Percentiles rank a stretch among this genome's conserved stretches.
phyloP scores from a whole-genome alignment of 2,113 vertebrate species.

The Myotis yumanensis region DNA sequence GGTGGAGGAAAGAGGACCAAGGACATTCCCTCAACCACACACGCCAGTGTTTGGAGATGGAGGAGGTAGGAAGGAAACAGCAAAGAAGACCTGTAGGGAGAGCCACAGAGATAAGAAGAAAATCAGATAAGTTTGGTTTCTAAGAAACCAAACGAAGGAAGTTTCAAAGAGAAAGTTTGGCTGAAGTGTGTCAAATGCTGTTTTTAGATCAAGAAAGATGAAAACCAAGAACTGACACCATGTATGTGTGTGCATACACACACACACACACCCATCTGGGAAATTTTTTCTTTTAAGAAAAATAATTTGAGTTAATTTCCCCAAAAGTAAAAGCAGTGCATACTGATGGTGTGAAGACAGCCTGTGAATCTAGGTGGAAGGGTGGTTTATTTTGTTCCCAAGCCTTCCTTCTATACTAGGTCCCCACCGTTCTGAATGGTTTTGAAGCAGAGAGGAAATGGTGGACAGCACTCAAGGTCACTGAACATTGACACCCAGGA shows the following conservation, averaged over 20 bases:
- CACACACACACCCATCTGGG: neutral
- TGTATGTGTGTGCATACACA: neutral
- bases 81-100: neutral
- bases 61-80: neutral
- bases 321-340: neutral
- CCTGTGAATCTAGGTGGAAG: neutral
- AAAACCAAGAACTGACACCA: neutral
- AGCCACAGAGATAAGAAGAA: neutral
- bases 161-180: slow-evolving; percentile 10
- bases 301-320: slow-evolving; percentile 23
- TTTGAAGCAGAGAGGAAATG: neutral
- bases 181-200: slow-evolving; percentile 9
- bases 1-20: neutral
- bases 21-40: neutral
- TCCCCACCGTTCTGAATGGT: neutral
- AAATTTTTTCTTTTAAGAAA: slow-evolving; percentile 3
- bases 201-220: slow-evolving; percentile 38
- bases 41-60: too few relatives aligned
- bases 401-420: neutral
- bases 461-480: rapidly evolving
- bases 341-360: neutral
- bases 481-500: neutral
- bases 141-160: slow-evolving; percentile 42
- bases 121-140: slow-evolving; percentile 17
- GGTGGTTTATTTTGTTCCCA: neutral